phyloP scores from a whole-genome alignment of 92 coral and sea anemone species.

The Umimayanthus chanpuru region DNA sequence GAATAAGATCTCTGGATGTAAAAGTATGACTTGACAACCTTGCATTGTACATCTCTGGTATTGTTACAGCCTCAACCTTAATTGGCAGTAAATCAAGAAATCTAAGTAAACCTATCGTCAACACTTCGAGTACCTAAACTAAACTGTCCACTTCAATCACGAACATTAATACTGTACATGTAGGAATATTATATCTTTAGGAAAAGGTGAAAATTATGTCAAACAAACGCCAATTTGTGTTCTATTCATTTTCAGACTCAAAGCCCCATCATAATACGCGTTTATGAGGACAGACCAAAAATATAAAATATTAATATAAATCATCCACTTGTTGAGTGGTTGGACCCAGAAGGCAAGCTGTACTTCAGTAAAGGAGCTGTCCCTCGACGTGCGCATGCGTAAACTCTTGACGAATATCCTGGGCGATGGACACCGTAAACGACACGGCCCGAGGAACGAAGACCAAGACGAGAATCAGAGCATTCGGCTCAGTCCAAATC shows the following conservation, averaged over 20 bases:
- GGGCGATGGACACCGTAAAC: no score
- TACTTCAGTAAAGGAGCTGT: no score
- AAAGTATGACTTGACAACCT: background rate
- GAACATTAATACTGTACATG: background rate
- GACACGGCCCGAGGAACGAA: background rate
- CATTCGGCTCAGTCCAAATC: background rate
- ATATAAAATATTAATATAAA: background rate
- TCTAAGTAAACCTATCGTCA: no score
- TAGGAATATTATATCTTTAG: no score
- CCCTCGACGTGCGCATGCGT: no score
- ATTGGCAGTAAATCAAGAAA: no score
- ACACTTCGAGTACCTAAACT: no score
- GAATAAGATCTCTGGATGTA: background rate
- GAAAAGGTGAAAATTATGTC: background rate
- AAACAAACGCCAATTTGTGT: background rate
- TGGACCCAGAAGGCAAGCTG: no score
- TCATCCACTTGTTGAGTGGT: background rate
- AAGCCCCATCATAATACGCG: background rate
- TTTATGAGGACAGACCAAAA: background rate
- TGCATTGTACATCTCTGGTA: background rate
- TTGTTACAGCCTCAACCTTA: background rate
- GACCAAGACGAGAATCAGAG: background rate
- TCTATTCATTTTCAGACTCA: background rate
- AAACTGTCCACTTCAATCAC: background rate
- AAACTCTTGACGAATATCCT: no score